These are phyloP conservation scores for Diabrotica balteata DNA, from an alignment of 2,888 invertebrate species.

Conservation along the genomic window DNA sequence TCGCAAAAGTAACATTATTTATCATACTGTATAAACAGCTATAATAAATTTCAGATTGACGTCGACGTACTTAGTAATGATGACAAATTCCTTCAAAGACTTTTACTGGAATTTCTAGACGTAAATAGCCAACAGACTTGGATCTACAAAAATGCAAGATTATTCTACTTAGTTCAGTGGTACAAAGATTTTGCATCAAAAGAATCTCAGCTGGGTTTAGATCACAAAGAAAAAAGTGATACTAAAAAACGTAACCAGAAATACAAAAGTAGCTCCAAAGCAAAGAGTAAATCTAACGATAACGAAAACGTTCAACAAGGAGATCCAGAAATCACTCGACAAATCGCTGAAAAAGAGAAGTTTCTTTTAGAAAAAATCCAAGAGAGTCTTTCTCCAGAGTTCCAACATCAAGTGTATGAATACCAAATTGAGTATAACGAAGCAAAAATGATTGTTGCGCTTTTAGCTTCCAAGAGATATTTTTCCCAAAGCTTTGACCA, in stretches of 20 bases:
- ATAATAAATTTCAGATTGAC: slow-evolving; percentile 65
- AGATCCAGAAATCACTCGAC: slow-evolving; percentile 74
- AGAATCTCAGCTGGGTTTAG: slow-evolving; percentile 72
- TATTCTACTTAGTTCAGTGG: slow-evolving; percentile 98
- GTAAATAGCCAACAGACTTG: slow-evolving; percentile 91
- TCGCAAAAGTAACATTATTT: too few species aligned
- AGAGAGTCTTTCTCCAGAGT: slow-evolving; percentile 71
- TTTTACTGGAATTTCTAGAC: slow-evolving; percentile 89
- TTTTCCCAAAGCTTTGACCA: slow-evolving; percentile 97
- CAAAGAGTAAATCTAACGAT: slow-evolving; percentile 45
- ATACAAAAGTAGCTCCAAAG: slow-evolving; percentile 49
- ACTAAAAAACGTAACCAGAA: slow-evolving; percentile 55
- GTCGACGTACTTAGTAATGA: slow-evolving; percentile 83
- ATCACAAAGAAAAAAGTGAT: slow-evolving; percentile 61
- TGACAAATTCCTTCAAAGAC: slow-evolving; percentile 86
- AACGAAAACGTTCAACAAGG: slow-evolving; percentile 65
- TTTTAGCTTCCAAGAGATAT: slow-evolving; percentile 94
- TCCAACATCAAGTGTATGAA: slow-evolving; percentile 83
- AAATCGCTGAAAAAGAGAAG: slow-evolving; percentile 83
- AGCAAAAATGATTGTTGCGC: slow-evolving; percentile 89
- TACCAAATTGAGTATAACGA: slow-evolving; percentile 92
- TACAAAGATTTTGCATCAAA: slow-evolving; percentile 82
- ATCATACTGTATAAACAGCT: neutral
- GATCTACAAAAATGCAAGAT: slow-evolving; percentile 87
- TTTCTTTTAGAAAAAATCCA: slow-evolving; percentile 85